These are phyloP conservation scores for Dorcus parallelipipedus DNA, from an alignment of 2,888 invertebrate species.

Conservation along the genomic window DNA sequence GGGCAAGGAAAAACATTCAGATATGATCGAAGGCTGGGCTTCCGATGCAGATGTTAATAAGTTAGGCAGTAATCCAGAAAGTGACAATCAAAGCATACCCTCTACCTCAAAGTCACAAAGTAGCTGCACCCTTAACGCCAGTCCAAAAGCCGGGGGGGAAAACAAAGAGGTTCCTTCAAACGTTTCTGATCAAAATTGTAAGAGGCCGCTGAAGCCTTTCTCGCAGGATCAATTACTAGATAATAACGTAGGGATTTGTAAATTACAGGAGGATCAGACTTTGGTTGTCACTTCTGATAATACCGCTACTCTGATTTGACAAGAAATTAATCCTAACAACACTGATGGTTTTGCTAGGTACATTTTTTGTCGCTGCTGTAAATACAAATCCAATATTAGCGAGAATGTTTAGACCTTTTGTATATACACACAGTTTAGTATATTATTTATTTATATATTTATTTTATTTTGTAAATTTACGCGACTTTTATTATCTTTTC, in stretches of 20 bases:
- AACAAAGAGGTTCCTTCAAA: slow-evolving; percentile 4
- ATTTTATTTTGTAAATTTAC: slow-evolving; percentile 15
- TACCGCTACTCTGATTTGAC: slow-evolving; percentile 43
- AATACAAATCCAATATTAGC: slow-evolving; percentile 44
- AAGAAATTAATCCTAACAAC: slow-evolving; percentile 43
- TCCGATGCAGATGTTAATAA: slow-evolving; percentile 40
- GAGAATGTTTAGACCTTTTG: slow-evolving; percentile 43
- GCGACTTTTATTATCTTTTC: neutral
- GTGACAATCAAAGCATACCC: slow-evolving; percentile 41
- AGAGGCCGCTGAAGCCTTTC: slow-evolving; percentile 11
- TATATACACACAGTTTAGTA: slow-evolving; percentile 28
- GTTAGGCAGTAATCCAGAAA: slow-evolving; percentile 23
- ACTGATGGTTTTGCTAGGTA: slow-evolving; percentile 45
- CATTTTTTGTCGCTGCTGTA: slow-evolving; percentile 50
- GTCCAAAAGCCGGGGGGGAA: slow-evolving; percentile 28
- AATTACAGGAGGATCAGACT: slow-evolving; percentile 34
- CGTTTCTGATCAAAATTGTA: slow-evolving; percentile 16
- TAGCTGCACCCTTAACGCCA: slow-evolving; percentile 35
- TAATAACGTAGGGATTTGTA: slow-evolving; percentile 4
- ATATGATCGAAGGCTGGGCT: slow-evolving; percentile 37
- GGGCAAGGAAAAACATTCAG: slow-evolving; percentile 38
- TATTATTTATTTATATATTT: slow-evolving; percentile 26
- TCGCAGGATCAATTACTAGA: slow-evolving; percentile 7
- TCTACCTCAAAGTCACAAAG: slow-evolving; percentile 44
- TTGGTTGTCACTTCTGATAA: slow-evolving; percentile 30